A percentile compares a stretch with the other conserved stretches of the same genome.
phyloP scores from a whole-genome alignment of 2,113 vertebrate species.

The Notarius lentiginosus region DNA sequence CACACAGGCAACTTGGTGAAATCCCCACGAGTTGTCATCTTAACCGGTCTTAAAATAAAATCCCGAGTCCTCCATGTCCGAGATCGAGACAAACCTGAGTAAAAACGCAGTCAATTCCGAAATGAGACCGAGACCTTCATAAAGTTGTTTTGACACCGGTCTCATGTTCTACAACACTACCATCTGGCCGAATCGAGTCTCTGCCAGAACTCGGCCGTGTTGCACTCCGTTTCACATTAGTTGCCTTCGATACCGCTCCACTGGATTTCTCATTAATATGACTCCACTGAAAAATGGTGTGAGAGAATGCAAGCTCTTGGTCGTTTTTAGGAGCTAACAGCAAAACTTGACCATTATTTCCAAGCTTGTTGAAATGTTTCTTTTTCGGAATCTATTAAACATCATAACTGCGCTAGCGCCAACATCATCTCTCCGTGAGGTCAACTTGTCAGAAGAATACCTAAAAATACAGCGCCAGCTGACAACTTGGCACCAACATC shows the following conservation, averaged over 20 bases:
- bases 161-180: not conserved
- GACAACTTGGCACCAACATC: not conserved
- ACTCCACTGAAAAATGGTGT: not conserved
- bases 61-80: too few species aligned
- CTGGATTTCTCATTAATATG: not conserved
- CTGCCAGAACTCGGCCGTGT: too few species aligned
- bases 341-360: not conserved
- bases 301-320: too few species aligned
- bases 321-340: not conserved
- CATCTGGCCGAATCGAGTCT: not conserved
- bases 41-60: too few species aligned
- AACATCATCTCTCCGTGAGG: not conserved
- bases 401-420: not conserved
- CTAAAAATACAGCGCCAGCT: not conserved
- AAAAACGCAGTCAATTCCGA: too few species aligned
- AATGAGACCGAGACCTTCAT: too few species aligned
- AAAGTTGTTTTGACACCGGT: too few species aligned
- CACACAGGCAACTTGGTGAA: too few species aligned
- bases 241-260: not conserved
- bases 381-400: not conserved
- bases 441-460: not conserved
- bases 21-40: too few species aligned
- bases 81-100: too few species aligned
- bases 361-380: not conserved
- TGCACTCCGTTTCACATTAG: not conserved